Evolutionary conservation across 2,797 vertebrate species (phyloP).

Genomic region (Tenualosa ilisha): DNA sequence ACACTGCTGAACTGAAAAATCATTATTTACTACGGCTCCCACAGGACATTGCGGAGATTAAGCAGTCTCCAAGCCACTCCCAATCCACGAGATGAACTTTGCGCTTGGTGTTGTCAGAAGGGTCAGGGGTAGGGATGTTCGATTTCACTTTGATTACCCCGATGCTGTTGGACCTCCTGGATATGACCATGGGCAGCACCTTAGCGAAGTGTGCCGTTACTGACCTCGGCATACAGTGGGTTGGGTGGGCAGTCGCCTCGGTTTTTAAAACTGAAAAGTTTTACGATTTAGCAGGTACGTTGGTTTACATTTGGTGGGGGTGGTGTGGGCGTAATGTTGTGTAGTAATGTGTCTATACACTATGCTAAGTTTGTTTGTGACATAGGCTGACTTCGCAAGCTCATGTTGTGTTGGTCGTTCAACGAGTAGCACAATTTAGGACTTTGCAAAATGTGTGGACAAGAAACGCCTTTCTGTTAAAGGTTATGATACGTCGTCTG

Average conservation of each 20-base stretch:
- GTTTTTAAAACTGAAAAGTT: conserved; percentile 78
- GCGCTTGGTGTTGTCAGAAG: conserved; percentile 26
- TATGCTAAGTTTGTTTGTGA: not conserved
- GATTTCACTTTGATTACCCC: not conserved
- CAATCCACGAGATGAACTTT: conserved; percentile 58
- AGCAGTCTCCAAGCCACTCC: conserved; percentile 38
- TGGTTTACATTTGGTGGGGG: not conserved
- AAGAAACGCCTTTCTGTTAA: too few relatives aligned
- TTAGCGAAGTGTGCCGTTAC: conserved; percentile 66
- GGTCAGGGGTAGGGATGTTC: conserved; percentile 45
- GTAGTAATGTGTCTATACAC: not conserved
- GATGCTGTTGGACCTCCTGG: conserved; percentile 52
- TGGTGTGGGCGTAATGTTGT: not conserved
- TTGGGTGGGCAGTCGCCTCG: conserved; percentile 71
- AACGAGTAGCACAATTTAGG: not conserved
- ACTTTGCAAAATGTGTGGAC: too few relatives aligned
- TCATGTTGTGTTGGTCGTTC: not conserved
- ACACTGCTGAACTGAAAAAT: not conserved
- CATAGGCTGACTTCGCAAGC: not conserved
- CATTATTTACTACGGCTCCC: conserved; percentile 65
- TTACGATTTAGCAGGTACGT: conserved; percentile 76
- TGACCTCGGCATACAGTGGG: conserved; percentile 75
- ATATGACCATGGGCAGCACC: conserved; percentile 62
- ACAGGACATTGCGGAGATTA: conserved; percentile 45
- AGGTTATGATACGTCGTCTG: not conserved